Conservation (phyloP, 2,888 invertebrate genomes). For the Rotaria macrura region DNA sequence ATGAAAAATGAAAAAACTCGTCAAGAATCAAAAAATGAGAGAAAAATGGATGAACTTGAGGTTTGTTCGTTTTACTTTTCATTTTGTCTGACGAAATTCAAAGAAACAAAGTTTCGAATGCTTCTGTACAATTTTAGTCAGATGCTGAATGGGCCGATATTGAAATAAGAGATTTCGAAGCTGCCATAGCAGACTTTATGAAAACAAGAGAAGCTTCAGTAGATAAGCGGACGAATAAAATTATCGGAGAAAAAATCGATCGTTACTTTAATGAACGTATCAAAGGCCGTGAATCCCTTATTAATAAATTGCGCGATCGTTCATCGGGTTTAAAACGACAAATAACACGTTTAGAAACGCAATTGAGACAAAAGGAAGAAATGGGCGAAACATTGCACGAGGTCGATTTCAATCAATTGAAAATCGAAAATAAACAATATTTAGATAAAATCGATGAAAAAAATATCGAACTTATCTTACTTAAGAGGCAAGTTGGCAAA, state of each 20-base stretch:
- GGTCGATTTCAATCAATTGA: constrained; percentile 50
- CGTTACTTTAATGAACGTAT: constrained; percentile 48
- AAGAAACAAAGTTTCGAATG: constrained; percentile 44
- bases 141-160: constrained; percentile 35
- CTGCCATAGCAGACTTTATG: constrained; percentile 46
- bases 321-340: background rate
- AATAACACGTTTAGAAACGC: background rate
- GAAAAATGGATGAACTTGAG: background rate
- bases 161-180: constrained; percentile 48
- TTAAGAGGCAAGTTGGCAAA: constrained; percentile 49
- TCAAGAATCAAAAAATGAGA: background rate
- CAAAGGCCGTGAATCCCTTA: constrained; percentile 40
- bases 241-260: constrained; percentile 47
- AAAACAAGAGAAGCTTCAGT: constrained; percentile 43
- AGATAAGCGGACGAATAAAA: constrained; percentile 44
- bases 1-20: constrained; percentile 43
- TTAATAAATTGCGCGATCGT: background rate
- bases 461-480: constrained; percentile 46
- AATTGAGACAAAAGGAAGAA: constrained; percentile 47
- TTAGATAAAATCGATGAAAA: constrained; percentile 50
- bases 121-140: background rate
- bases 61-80: too few species aligned
- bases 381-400: constrained; percentile 51
- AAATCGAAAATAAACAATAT: constrained; percentile 50
- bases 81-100: too few species aligned